Percentiles rank a stretch among this genome's conserved stretches.
Evolutionary conservation across 2,888 invertebrate genomes (phyloP).

Genomic region (Phaonia tiefii): DNA sequence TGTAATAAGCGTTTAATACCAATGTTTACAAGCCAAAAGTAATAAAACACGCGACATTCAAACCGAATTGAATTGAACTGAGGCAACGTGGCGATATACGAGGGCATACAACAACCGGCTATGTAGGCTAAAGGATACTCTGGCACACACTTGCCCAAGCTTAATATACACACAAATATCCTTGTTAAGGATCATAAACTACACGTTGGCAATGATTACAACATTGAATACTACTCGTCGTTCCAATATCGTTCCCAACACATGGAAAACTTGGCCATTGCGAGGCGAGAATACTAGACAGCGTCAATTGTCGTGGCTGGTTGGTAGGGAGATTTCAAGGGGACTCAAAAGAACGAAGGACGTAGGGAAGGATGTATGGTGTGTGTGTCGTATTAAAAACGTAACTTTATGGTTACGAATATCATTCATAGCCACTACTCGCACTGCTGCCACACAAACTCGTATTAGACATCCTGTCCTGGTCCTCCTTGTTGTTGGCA

Average conservation of each 20-base stretch:
- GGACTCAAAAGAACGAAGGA: background rate
- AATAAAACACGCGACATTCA: slow-evolving; percentile 66
- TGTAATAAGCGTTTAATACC: slow-evolving; percentile 67
- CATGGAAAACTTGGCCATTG: slow-evolving; percentile 27
- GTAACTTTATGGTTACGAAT: slow-evolving; percentile 36
- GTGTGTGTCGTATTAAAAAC: slow-evolving; percentile 23
- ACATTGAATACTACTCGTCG: slow-evolving; percentile 23
- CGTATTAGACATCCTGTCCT: background rate
- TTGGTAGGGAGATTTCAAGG: background rate
- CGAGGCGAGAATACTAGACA: slow-evolving; percentile 23
- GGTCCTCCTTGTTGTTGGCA: background rate
- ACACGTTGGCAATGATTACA: slow-evolving; percentile 66
- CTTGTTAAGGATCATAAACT: slow-evolving; percentile 65
- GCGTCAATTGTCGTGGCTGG: background rate
- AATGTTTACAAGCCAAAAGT: slow-evolving; percentile 67
- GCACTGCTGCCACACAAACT: background rate
- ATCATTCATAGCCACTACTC: slow-evolving; percentile 21
- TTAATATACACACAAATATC: background rate
- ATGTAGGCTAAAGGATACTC: background rate
- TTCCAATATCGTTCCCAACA: background rate
- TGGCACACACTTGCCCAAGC: slow-evolving; percentile 1
- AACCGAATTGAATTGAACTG: slow-evolving; percentile 20
- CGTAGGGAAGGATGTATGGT: background rate
- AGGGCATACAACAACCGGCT: too few relatives aligned
- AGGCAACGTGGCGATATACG: too few relatives aligned